phyloP scores from a whole-genome alignment of 2,797 vertebrate species.

The Myripristis jacobus region DNA sequence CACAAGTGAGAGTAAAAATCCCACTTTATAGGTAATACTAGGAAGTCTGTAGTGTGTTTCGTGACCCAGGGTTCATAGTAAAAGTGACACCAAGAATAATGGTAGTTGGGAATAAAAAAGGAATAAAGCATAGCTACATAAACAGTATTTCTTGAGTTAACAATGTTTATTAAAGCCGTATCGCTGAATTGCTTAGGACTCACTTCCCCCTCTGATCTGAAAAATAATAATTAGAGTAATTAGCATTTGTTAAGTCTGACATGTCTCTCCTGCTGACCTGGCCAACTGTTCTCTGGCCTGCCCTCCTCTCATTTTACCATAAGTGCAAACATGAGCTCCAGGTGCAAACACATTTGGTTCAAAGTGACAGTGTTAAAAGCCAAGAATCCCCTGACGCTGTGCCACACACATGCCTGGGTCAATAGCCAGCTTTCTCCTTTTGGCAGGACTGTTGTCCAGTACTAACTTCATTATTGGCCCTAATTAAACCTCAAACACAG shows the following conservation, averaged over 20 bases:
- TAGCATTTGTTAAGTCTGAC: neutral
- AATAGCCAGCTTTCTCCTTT: constrained; percentile 20
- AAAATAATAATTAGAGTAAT: neutral
- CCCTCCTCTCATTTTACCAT: constrained; percentile 18
- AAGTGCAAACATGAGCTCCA: constrained; percentile 57
- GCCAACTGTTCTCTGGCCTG: constrained; percentile 28
- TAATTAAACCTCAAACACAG: constrained; percentile 12
- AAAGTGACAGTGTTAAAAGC: constrained; percentile 73
- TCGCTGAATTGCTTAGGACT: too few relatives aligned
- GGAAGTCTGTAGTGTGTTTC: neutral
- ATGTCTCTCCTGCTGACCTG: constrained; percentile 7
- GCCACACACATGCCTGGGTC: constrained; percentile 43
- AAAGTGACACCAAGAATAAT: constrained; percentile 1
- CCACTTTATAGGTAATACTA: constrained; percentile 8
- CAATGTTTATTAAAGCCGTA: neutral
- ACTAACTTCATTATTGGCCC: constrained; percentile 13
- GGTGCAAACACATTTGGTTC: constrained; percentile 71
- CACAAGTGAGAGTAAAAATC: neutral
- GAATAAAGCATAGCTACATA: neutral
- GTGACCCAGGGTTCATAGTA: neutral
- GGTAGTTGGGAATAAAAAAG: neutral
- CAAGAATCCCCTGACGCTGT: constrained; percentile 61
- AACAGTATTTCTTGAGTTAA: neutral
- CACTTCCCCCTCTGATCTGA: neutral
- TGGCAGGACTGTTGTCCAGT: constrained; percentile 4